Evolutionary conservation across 1,140 invertebrate species (phyloP).

Genomic region (Drosophila micromelanica): DNA sequence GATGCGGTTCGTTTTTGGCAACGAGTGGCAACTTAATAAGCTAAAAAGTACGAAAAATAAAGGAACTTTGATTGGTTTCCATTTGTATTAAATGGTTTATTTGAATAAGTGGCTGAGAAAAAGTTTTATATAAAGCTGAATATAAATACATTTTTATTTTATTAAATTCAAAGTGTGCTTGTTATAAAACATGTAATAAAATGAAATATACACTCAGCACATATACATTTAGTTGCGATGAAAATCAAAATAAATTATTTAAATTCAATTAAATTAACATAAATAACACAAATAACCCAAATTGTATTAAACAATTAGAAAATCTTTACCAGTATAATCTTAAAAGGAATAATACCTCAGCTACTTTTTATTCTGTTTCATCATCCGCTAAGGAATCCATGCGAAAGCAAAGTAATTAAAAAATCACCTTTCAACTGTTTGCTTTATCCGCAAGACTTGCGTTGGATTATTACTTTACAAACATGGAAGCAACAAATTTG

Average conservation of each 20-base stretch:
- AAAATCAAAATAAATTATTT: no score
- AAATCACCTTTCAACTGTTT: conserved; percentile 2
- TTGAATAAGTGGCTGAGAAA: neutral
- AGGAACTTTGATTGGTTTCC: neutral
- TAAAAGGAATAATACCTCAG: neutral
- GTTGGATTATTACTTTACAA: neutral
- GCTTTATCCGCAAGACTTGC: neutral
- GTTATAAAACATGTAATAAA: no score
- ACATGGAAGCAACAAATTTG: conserved; percentile 4
- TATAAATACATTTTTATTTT: no score
- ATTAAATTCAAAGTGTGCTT: no score
- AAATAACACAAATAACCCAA: no score
- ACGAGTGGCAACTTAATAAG: conserved; percentile 24
- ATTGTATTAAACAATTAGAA: no score
- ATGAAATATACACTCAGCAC: no score
- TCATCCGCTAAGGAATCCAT: neutral
- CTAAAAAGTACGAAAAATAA: conserved; percentile 14
- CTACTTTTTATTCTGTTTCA: neutral
- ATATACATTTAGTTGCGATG: no score
- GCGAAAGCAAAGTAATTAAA: neutral
- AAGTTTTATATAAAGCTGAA: neutral
- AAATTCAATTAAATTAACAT: no score
- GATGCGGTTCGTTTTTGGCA: conserved; percentile 13
- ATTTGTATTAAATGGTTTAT: neutral
- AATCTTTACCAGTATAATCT: neutral